phyloP scores from a whole-genome alignment of 64 coral and sea anemone genomes.

The Trachythela sp. region DNA sequence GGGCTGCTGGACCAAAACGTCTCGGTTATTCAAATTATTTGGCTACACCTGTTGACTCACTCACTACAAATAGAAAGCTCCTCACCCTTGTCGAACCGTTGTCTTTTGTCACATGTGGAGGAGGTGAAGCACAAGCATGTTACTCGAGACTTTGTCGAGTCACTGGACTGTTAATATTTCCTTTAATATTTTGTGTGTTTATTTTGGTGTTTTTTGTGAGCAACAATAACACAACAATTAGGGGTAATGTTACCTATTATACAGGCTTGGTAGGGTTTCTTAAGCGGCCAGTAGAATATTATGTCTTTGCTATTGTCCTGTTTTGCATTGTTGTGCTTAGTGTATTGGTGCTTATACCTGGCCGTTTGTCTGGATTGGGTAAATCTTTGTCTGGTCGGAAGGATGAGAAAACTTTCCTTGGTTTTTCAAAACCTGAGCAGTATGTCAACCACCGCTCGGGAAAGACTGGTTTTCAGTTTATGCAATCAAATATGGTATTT shows the following conservation, averaged over 20 bases:
- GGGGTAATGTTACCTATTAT: conserved; percentile 63
- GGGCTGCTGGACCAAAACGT: neutral
- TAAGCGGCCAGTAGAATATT: conserved; percentile 10
- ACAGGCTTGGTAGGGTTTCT: conserved; percentile 43
- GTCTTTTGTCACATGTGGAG: neutral
- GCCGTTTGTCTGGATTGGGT: conserved; percentile 78
- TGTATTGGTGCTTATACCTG: conserved; percentile 80
- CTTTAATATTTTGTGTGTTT: conserved; percentile 2
- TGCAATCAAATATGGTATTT: conserved; percentile 97
- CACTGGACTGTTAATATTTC: neutral
- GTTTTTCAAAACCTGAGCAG: conserved; percentile 77
- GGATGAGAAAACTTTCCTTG: conserved; percentile 84
- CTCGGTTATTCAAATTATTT: conserved; percentile 23
- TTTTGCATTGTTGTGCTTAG: conserved; percentile 76
- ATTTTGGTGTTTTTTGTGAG: conserved; percentile 15
- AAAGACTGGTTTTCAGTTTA: conserved; percentile 77
- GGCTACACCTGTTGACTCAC: conserved; percentile 48
- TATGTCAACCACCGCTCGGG: conserved; percentile 45
- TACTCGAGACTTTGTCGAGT: conserved; percentile 14
- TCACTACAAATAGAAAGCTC: neutral
- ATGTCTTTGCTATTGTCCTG: conserved; percentile 46
- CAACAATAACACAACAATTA: conserved; percentile 34
- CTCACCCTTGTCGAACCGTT: neutral
- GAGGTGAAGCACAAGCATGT: neutral
- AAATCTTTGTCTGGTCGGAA: conserved; percentile 67